Percentiles rank a stretch among this genome's conserved stretches.
Evolutionary conservation across 2,797 vertebrate genomes (phyloP).

Genomic region (Hoplostethus mediterraneus): DNA sequence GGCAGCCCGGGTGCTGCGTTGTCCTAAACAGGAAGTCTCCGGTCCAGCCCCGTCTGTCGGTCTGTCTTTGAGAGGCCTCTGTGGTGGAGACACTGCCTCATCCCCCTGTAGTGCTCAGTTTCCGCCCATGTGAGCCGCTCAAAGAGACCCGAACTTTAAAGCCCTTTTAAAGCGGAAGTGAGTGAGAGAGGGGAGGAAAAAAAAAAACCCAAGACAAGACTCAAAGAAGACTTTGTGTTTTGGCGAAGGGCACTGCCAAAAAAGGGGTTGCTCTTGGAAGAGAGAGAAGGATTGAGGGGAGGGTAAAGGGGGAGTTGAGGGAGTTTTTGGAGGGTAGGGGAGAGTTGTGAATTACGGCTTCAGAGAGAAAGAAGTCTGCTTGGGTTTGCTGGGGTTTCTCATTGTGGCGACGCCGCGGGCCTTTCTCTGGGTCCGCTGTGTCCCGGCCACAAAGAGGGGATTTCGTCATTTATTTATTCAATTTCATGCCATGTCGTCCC

Average conservation of each 20-base stretch:
- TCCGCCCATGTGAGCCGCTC: constrained; percentile 84
- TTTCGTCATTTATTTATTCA: constrained; percentile 91
- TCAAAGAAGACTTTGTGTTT: constrained; percentile 92
- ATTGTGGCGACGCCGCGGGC: constrained; percentile 74
- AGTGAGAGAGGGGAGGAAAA: constrained; percentile 42
- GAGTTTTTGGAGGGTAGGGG: constrained; percentile 58
- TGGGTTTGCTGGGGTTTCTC: constrained; percentile 73
- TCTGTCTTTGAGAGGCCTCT: constrained; percentile 18
- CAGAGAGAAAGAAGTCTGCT: constrained; percentile 72
- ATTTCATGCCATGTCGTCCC: constrained; percentile 84
- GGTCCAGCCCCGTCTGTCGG: constrained; percentile 35
- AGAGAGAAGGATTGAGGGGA: constrained; percentile 67
- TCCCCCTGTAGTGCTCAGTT: constrained; percentile 60
- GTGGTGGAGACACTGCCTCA: constrained; percentile 45
- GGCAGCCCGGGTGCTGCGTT: constrained; percentile 7
- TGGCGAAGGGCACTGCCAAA: constrained; percentile 76
- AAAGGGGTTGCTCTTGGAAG: constrained; percentile 73
- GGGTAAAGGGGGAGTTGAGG: constrained; percentile 55
- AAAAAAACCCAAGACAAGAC: constrained; percentile 81
- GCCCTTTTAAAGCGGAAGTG: constrained; percentile 91
- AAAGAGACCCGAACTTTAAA: constrained; percentile 90
- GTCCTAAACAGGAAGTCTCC: constrained; percentile 46
- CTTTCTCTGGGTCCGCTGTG: constrained; percentile 89
- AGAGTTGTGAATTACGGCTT: constrained; percentile 88
- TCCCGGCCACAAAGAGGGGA: constrained; percentile 87